Percentiles rank a stretch among this genome's conserved stretches.
Conservation (phyloP, 2,888 invertebrate species). For the Hirtodrosophila duncani region DNA sequence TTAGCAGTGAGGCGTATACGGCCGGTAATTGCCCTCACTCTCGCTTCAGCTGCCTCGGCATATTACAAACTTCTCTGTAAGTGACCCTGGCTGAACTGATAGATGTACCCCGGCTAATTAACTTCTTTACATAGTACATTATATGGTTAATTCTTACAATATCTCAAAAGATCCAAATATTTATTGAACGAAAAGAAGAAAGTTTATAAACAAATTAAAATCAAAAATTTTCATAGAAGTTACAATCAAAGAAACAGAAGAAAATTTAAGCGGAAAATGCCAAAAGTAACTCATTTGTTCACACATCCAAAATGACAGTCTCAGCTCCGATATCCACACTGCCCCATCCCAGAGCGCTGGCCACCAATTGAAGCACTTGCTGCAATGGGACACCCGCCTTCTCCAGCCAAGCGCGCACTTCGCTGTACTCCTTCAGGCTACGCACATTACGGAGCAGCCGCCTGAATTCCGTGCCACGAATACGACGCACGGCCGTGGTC, state of each 20-base stretch:
- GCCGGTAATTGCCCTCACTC: too few relatives aligned
- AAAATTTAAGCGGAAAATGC: too few relatives aligned
- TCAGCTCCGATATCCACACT: constrained; percentile 41
- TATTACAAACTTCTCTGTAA: too few relatives aligned
- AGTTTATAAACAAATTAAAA: too few relatives aligned
- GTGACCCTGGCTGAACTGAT: too few relatives aligned
- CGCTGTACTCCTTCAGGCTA: constrained; percentile 34
- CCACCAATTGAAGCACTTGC: constrained; percentile 43
- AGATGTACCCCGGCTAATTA: too few relatives aligned
- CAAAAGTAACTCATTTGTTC: background rate
- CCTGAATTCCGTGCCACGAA: constrained; percentile 59
- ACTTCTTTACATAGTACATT: too few relatives aligned
- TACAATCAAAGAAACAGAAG: background rate
- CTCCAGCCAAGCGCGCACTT: constrained; percentile 32
- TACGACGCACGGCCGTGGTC: constrained; percentile 40
- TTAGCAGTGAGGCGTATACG: too few relatives aligned
- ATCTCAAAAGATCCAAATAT: constrained; percentile 2
- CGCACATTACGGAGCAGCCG: constrained; percentile 41
- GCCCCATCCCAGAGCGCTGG: constrained; percentile 54
- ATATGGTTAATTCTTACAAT: too few relatives aligned
- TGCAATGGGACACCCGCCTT: constrained; percentile 52
- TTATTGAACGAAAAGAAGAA: too few relatives aligned
- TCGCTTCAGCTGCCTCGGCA: too few relatives aligned
- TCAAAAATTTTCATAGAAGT: background rate
- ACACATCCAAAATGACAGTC: constrained; percentile 25